Evolutionary conservation across 2,113 vertebrate species (phyloP), one percentile per base, ranked within the genome.

Genomic region (Cheilinus undulatus): DNA sequence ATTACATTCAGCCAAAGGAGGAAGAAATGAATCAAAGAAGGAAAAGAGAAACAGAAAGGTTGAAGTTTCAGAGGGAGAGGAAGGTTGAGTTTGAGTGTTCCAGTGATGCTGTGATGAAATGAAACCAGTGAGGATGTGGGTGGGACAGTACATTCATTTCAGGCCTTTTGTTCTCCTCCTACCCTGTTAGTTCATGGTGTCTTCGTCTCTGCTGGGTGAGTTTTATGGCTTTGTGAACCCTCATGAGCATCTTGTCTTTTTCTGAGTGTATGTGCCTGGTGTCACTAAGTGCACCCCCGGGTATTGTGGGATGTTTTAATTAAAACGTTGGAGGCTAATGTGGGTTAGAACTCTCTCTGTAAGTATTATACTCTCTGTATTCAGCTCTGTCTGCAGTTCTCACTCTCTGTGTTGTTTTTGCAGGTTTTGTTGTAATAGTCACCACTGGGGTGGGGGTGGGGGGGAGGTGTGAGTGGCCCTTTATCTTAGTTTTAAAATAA

Each of bases 1-100:
- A 88, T 84, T 88, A 90, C 89, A 86, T 91, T 91, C 76, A 85
- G 87, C 68, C 61, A 74, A 89, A 89, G 87, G 40, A 88, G 62
- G 73, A 83, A 73, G 53, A 71, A 78, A 84, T 27, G 38, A 46
- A 77, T 50, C 9, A 60, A 73, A 45, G 57, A 36, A 20, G 23
- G 14, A 48, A 20, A 8, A 13, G 1, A 23, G 11, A 53, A 26
- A 15, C 63, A 38, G 4, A 45, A 52, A 62, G 13, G 51, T 56
- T 51, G 57, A 69, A 59, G 57, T 50, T 45, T 68, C 52, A 73
- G 76, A 67, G 42, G 72, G 56, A 67, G 71, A 12, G 52, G 28
- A 40, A 22, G 30, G 24, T 42, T 3, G 53, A 49, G 19, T 42
- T 34, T 28, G 24, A 43, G 38, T 56, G 61, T 57, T 20, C 30